Percentiles rank a stretch among this genome's conserved stretches.
Conservation (phyloP, 53 echinoderm and acorn worm species). For the Apostichopus leukothele region DNA sequence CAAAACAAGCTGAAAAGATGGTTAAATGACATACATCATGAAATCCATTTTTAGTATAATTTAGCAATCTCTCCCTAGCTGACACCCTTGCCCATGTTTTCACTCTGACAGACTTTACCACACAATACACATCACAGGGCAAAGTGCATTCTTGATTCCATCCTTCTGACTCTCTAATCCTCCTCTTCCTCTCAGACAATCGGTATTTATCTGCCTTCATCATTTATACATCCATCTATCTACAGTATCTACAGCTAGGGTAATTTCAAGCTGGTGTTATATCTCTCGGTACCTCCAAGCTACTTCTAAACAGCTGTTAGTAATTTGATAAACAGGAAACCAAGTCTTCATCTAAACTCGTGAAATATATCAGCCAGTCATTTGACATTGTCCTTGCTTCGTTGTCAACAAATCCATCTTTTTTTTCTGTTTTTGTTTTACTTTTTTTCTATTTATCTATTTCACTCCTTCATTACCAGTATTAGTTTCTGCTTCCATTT, state of each 20-base stretch:
- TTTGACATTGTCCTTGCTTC: background rate
- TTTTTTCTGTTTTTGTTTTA: background rate
- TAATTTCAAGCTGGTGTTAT: background rate
- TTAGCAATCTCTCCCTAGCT: too few species aligned
- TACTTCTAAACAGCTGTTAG: background rate
- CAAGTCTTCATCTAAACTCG: background rate
- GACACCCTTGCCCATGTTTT: too few species aligned
- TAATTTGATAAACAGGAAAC: constrained; percentile 14
- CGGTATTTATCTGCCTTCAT: background rate
- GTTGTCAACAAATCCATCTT: background rate
- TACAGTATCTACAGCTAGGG: background rate
- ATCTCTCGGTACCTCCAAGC: background rate
- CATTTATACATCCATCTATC: background rate
- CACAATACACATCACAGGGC: too few species aligned
- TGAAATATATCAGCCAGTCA: background rate
- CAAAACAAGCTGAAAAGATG: too few species aligned
- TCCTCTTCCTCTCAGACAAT: background rate
- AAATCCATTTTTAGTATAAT: too few species aligned
- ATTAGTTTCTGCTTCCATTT: background rate
- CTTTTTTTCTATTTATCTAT: too few species aligned
- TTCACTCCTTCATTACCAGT: background rate
- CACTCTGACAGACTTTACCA: too few species aligned
- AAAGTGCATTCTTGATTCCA: too few species aligned
- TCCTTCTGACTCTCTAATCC: background rate
- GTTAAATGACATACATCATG: too few species aligned